A percentile compares a stretch with the other conserved stretches of the same genome.
These are phyloP conservation scores for Babylonia areolata DNA, from an alignment of 1,140 invertebrate species.

Conservation along the genomic window DNA sequence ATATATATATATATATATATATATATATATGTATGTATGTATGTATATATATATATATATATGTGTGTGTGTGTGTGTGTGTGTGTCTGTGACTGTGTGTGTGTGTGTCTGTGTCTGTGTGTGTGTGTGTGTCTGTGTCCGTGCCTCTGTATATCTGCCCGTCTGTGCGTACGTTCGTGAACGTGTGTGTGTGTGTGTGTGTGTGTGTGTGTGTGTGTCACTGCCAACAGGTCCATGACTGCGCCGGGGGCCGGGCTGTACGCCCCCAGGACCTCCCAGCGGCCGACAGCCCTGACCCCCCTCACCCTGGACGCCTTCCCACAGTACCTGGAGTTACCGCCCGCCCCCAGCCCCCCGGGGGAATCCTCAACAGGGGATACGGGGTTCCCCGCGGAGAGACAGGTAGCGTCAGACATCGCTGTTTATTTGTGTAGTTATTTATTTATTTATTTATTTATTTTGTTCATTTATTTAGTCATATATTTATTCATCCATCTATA, in stretches of 20 bases:
- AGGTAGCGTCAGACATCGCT: too few relatives aligned
- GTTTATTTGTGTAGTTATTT: too few relatives aligned
- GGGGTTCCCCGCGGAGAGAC: not conserved
- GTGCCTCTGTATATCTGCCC: not conserved
- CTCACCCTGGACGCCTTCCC: slow-evolving; percentile 9
- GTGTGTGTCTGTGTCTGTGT: too few relatives aligned
- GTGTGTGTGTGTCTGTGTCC: not conserved
- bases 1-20: not conserved
- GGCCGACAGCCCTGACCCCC: not conserved
- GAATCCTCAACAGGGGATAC: slow-evolving; percentile 22
- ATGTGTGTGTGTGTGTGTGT: not conserved
- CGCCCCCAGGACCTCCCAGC: slow-evolving; percentile 12
- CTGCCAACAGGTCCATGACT: not conserved
- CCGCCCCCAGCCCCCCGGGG: slow-evolving; percentile 31
- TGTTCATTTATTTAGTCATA: too few relatives aligned
- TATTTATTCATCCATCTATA: too few relatives aligned
- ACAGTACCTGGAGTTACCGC: slow-evolving; percentile 35
- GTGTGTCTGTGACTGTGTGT: too few relatives aligned
- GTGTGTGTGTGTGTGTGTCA: not conserved
- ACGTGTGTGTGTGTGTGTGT: not conserved
- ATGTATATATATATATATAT: not conserved
- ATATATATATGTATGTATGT: not conserved
- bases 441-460: too few relatives aligned
- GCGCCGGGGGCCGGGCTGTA: not conserved
- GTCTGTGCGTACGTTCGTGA: too few relatives aligned